Base-by-base conservation (phyloP, 2,113 vertebrate species). In the Lichenostomus cassidix region DNA sequence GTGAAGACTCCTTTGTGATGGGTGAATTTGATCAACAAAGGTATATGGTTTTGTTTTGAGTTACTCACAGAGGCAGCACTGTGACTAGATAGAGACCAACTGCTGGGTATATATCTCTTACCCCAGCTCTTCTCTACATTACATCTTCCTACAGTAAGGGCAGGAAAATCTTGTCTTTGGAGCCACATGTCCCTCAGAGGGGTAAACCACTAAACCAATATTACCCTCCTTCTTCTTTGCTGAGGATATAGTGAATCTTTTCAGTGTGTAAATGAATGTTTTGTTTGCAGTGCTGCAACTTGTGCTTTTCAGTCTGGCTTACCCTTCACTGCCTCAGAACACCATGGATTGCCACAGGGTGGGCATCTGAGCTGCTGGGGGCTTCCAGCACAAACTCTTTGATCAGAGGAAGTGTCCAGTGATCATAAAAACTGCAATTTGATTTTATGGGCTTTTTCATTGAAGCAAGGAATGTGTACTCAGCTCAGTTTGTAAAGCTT, bases 391-490 rank as follows among this genome's bases (percentile, higher is more conserved):
- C 1, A 5, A 24, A 47, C 35, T 47, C 35, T 75, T 71, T 82
- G 52, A 37, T 63, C 73, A 60, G 35, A 87, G 39, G 17, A 94
- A 90, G 70, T 78, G 69, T 22, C 16, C 64, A 65, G 17, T 5
- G 27, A 67, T 87, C 56, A 77, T 19, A 87, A 56, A 49, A 93
- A 67, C 76, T 52, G 33, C 47, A 69, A 18, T 56, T 83, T 91
- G 80, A 83, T 91, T 83, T 91, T 83, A 53, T 87, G 64, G 62
- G 6, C 1, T 10, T 87, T 46, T 53, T 37, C 50, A 67, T 28
- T 87, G 64, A 67, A 84, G 81, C 64, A 84, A 90, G 31, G 49
- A 78, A 75, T 84, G 58, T 91, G 88, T 84, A 84, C 70, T 68
- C 28, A 91, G 49, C 76, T 91, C 41, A 35, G 47, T 81, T 86